Evolutionary conservation across 2,888 invertebrate species (phyloP), one percentile per base, ranked within the genome.

Genomic region (Agrotis segetum): DNA sequence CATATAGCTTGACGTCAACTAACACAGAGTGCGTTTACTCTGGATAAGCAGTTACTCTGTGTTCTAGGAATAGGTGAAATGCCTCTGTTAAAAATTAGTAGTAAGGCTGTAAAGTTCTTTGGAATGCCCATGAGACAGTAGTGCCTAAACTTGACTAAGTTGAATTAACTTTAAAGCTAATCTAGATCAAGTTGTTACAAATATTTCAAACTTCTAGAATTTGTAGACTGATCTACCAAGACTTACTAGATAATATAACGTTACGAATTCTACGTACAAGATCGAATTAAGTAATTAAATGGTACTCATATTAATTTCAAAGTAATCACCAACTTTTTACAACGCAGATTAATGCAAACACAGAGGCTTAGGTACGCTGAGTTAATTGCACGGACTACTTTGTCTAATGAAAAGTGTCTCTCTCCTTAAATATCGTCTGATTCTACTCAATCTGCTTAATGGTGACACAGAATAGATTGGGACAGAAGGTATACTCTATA

Each of bases 361-460:
- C 13, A 29, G 63, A 76, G 61, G 40, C 40, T 40, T 40, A 56
- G 14, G 40, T 19, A 52, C 29, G 40, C 49, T 9, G 16, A 61
- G 52, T 68, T 77, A 77, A 78, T 74, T 66, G 69, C 29, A n/a
- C 5, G 29, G 44, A 74, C 62, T 65, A 70, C 70, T 74, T 78
- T 63, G n/a, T 65, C 24, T 70, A 78, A 78, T 78, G 69, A 78
- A 77, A 61, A 66, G 19, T 63, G 59, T 60, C 24, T 24, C 46
- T 24, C 46, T 24, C 40, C 14, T 65, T 47, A 49, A 65, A 66
- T 65, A 60, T 64, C 19, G 21, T 65, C 65, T 77, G 49, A 64
- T 64, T 74, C 49, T 49, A 40, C 47, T 74, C 71, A 67, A 78
- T 78, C 74, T 61, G 24, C 24, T 24, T 74, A 78, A 78, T 78